Base-by-base conservation (phyloP, 2,113 vertebrate species). In the Plecotus auritus region DNA sequence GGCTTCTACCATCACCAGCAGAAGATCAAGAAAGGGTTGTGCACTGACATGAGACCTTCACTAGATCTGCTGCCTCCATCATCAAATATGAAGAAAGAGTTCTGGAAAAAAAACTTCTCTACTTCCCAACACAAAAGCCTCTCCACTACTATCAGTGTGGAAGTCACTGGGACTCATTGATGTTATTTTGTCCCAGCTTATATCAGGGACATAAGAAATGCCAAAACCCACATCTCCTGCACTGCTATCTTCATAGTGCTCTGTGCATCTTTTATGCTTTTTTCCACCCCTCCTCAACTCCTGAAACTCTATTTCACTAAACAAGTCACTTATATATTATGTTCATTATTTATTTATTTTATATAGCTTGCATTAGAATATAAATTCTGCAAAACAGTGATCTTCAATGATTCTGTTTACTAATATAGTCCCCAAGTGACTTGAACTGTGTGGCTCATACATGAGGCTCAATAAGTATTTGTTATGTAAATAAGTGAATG, bases 181-280 rank as follows among this genome's bases (percentile, higher is more conserved):
- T 72, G 9, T 30, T 54, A 54, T 20, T 81, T 32, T 81, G 16
- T 74, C 17, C 7, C 9, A 64, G 2, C 0, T 37, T 84, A 16
- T 5, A 17, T 17, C 22, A 49, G 2, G 1, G 7, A 12, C 17
- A 17, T 37, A 37, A 54, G 7, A 32, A 26, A 40, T 1, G 1
- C 4, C 32, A 32, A 5, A 1, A 42, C 6, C 30, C 32, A 64
- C n/a, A 42, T 28, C 40, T 28, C 37, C 6, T n/a, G 22, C 10
- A 9, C 18, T n/a, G 49, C 22, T 61, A 17, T 20, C 35, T 74
- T 32, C 13, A 28, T 8, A 12, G 61, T n/a, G 6, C 1, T 54
- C 30, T 61, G 0, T 70, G 42, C 0, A 42, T 32, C 42, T 1
- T 1, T 28, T 2, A 26, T 28, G 66, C 14, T 70, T 12, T 12